These are phyloP conservation scores for Scolopax mira DNA, from an alignment of 2,113 vertebrate species.

Conservation along the genomic window DNA sequence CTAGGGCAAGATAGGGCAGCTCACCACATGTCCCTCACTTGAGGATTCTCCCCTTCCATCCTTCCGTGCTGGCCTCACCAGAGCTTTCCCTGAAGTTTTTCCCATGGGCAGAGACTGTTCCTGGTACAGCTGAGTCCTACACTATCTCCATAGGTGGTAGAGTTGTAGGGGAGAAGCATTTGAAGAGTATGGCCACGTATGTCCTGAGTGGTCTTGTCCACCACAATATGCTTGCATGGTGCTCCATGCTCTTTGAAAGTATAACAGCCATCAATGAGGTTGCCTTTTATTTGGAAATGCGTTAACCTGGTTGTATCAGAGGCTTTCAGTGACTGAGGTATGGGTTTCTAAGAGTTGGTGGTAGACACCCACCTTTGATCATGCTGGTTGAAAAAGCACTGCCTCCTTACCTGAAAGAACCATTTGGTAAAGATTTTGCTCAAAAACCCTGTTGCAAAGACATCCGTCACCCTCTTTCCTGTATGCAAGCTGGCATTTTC, in stretches of 20 bases:
- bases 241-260: background rate
- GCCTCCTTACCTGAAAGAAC: background rate
- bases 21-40: background rate
- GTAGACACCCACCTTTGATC: background rate
- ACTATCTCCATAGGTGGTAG: background rate
- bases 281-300: background rate
- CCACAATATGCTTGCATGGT: rapidly evolving
- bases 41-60: background rate
- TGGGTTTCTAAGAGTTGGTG: background rate
- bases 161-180: background rate
- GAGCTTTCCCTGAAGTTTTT: background rate
- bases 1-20: background rate
- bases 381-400: background rate
- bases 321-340: background rate
- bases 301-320: background rate
- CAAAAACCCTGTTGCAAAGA: background rate
- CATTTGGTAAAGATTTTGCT: background rate
- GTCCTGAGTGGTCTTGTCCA: background rate
- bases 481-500: background rate
- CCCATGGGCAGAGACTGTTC: background rate
- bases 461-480: background rate
- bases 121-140: background rate
- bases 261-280: rapidly evolving
- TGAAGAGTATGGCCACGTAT: background rate
- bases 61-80: background rate